Evolutionary conservation across 2,113 vertebrate species (phyloP).

Genomic region (Progne subis): DNA sequence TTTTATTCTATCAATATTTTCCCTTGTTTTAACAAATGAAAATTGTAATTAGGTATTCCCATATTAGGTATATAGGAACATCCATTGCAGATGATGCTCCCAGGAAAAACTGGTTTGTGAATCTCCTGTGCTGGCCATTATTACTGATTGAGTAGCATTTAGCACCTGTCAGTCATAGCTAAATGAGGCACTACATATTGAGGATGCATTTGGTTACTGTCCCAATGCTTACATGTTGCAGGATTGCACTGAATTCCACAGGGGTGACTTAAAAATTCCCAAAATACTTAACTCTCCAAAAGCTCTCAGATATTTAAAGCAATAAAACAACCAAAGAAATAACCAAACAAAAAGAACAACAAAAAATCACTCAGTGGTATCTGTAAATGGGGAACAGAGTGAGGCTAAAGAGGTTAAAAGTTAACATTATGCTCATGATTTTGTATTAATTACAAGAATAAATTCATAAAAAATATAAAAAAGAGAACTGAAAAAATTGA

Average conservation of each 20-base stretch:
- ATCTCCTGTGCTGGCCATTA: not conserved
- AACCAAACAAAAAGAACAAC: not conserved
- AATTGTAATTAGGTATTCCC: constrained; percentile 43
- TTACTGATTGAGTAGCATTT: constrained; percentile 43
- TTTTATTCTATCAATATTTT: constrained; percentile 61
- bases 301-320: not conserved
- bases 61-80: constrained; percentile 21
- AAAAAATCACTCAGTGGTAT: not conserved
- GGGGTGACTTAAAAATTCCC: not conserved
- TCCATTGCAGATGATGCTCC: not conserved
- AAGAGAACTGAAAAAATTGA: not conserved
- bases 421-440: not conserved
- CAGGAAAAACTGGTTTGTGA: constrained; percentile 22
- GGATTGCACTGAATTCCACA: not conserved
- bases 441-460: not conserved
- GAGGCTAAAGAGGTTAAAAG: not conserved
- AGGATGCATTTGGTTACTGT: not conserved
- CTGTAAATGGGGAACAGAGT: not conserved
- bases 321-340: not conserved
- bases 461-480: not conserved
- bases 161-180: constrained; percentile 31
- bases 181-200: not conserved
- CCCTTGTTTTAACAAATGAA: constrained; percentile 22
- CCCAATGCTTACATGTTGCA: not conserved
- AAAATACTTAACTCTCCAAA: not conserved